Conservation (phyloP, 1,140 invertebrate genomes). For the Kradibia gibbosae region DNA sequence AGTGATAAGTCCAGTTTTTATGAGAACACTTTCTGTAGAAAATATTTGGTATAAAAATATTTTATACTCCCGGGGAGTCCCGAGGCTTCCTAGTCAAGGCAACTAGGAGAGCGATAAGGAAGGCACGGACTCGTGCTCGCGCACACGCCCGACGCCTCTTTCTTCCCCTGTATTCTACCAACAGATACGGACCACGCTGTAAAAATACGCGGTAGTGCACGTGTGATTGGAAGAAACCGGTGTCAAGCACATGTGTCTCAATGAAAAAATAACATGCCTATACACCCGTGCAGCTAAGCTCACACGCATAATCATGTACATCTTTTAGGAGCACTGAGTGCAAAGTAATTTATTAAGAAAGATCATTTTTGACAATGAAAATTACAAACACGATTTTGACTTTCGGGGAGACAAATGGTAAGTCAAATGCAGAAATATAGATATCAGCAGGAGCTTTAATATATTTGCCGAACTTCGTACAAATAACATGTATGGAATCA, state of each 20-base stretch:
- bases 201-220: not conserved
- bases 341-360: too few species aligned
- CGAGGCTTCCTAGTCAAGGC: conserved; percentile 9
- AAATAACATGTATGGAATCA: too few species aligned
- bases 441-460: too few species aligned
- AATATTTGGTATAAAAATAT: conserved; percentile 61
- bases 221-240: not conserved
- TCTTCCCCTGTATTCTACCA: too few species aligned
- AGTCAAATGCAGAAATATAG: too few species aligned
- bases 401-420: too few species aligned
- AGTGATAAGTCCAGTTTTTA: conserved; percentile 56
- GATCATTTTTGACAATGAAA: too few species aligned
- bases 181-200: conserved; percentile 23
- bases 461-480: too few species aligned
- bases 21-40: conserved; percentile 56
- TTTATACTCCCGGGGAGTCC: conserved; percentile 46
- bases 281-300: too few species aligned
- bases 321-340: not conserved
- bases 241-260: conserved; percentile 12
- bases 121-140: not conserved
- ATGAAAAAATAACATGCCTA: too few species aligned
- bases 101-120: conserved; percentile 19
- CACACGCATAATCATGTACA: conserved; percentile 25
- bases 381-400: too few species aligned
- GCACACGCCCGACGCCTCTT: conserved; percentile 26